Base-by-base conservation (phyloP, 2,113 vertebrate genomes). In the Phrynosoma blainvillii region DNA sequence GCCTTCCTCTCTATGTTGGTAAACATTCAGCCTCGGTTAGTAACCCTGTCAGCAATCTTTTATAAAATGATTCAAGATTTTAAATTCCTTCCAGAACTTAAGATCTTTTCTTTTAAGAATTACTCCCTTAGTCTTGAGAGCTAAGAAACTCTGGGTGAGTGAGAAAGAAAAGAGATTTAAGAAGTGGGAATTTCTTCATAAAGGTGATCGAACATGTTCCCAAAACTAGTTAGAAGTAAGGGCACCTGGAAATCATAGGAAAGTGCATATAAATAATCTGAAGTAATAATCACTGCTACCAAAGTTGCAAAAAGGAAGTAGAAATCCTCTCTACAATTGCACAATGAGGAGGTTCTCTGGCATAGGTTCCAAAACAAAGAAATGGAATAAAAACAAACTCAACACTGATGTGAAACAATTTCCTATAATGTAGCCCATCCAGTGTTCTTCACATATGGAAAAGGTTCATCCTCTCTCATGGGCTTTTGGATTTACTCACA, bases 381-480 rank as follows among this genome's bases (percentile, higher is more conserved):
- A 36, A 62, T 47, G 36, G 23, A 4, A 8, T 42, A 25, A 2
- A 12, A 27, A 47, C 47, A 47, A 47, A 5, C 47, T 7, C 47
- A 47, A 62, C 5, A 87, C 74, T 0, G 0, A 86, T 62, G 62
- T 85, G 84, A 88, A 94, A 59, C 89, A 70, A 87, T 87, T 90
- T 92, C 88, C 92, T 85, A 77, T 75, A 91, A 77, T 42, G 91
- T 32, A 83, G 62, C 71, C n/a, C 80, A 73, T 54, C 7, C 52
- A 74, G 0, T 6, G 75, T 88, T 92, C 68, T 92, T 88, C 75
- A 84, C 1, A 32, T 66, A 84, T 59, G 79, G 91, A 27, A 89
- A 66, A 74, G 7, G 73, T 65, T 12, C 5, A 84, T 54, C 21
- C 32, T 66, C 68, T 84, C 78, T 65, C 40, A 75, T 52, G 86